Evolutionary conservation across 2,113 vertebrate species (phyloP).

Genomic region (Acrocephalus arundinaceus): DNA sequence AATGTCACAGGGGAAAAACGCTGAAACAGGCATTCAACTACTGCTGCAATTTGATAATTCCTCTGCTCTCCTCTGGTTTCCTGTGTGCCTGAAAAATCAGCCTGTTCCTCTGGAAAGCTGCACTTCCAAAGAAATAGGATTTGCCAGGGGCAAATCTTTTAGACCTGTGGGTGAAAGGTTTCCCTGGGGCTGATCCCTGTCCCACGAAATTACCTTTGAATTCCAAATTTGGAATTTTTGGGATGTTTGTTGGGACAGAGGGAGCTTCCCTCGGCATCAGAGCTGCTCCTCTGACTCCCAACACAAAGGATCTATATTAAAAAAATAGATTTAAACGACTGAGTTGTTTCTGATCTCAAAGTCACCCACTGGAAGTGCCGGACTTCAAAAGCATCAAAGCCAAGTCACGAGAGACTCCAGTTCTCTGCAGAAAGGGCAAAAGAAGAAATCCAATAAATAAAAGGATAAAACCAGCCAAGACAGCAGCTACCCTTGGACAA

Average conservation of each 20-base stretch:
- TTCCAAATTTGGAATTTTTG: neutral
- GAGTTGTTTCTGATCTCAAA: neutral
- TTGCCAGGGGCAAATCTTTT: neutral
- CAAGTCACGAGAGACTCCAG: neutral
- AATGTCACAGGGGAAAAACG: conserved; percentile 49
- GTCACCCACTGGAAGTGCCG: neutral
- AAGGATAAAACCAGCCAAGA: neutral
- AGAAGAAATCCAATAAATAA: neutral
- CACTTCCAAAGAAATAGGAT: neutral
- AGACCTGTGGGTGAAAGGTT: neutral
- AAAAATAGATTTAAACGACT: neutral
- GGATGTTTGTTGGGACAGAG: neutral
- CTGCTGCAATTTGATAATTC: conserved; percentile 30
- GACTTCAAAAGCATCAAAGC: neutral
- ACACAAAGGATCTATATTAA: neutral
- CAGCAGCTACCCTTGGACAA: neutral
- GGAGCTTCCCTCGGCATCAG: neutral
- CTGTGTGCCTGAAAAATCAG: neutral
- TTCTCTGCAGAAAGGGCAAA: neutral
- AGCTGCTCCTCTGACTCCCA: neutral
- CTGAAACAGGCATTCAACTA: conserved; percentile 20
- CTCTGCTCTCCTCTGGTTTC: neutral
- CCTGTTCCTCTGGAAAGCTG: neutral
- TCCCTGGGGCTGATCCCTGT: neutral
- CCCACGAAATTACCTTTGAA: neutral